Evolutionary conservation across 2,797 vertebrate genomes (phyloP).

Genomic region (Pipistrellus pygmaeus): DNA sequence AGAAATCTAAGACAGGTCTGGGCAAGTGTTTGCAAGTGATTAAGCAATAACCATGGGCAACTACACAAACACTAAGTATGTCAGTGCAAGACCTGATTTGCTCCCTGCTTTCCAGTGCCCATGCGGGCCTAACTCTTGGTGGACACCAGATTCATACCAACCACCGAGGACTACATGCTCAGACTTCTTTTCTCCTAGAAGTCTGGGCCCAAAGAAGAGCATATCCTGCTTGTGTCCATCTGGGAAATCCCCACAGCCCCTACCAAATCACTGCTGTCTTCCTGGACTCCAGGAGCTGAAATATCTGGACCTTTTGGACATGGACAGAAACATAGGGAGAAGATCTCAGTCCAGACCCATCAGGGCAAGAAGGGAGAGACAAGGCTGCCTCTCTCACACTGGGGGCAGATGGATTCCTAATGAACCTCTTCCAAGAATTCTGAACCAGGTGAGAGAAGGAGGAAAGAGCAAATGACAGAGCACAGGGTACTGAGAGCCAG

Average conservation of each 20-base stretch:
- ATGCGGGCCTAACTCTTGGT: background rate
- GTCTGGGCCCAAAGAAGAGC: background rate
- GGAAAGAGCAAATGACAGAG: background rate
- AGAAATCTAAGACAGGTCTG: background rate
- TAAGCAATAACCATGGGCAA: background rate
- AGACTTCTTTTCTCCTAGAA: background rate
- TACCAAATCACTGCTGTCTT: background rate
- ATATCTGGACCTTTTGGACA: background rate
- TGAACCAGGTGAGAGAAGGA: background rate
- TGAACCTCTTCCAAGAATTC: background rate
- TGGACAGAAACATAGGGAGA: background rate
- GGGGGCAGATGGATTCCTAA: background rate
- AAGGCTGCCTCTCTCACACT: background rate
- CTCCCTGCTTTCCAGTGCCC: background rate
- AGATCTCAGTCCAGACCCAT: background rate
- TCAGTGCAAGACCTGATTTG: background rate
- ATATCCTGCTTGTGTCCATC: background rate
- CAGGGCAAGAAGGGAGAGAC: background rate
- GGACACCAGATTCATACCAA: background rate
- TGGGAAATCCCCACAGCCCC: background rate
- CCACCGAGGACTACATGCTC: background rate
- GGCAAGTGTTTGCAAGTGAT: background rate
- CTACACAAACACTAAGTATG: background rate
- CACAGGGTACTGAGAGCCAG: background rate
- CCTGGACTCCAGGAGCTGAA: background rate